Conservation (phyloP, 2,797 vertebrate species). For the Anabacerthia variegaticeps region DNA sequence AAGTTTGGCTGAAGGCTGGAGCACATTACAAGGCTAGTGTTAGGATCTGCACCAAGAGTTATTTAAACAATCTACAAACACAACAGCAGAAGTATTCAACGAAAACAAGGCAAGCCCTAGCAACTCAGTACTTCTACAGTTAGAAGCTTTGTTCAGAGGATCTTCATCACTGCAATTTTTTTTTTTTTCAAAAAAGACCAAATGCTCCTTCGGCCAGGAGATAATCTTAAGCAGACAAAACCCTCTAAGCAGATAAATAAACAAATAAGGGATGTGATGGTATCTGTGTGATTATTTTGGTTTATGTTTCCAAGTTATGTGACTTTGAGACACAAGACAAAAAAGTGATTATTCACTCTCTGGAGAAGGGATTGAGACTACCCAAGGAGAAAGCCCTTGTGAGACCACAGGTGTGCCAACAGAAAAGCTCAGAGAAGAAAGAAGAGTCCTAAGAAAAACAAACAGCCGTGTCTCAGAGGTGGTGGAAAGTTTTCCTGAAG, state of each 20-base stretch:
- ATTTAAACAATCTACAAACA: background rate
- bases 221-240: background rate
- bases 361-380: background rate
- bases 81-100: background rate
- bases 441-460: background rate
- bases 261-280: background rate
- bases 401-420: background rate
- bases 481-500: background rate
- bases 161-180: background rate
- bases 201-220: background rate
- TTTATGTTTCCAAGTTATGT: background rate
- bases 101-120: background rate
- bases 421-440: background rate
- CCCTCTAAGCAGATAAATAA: accelerated
- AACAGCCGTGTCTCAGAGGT: background rate
- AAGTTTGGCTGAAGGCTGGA: background rate
- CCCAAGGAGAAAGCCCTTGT: background rate
- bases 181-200: background rate
- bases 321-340: background rate
- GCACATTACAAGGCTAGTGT: background rate
- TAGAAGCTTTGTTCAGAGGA: background rate
- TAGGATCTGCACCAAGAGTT: background rate
- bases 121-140: background rate
- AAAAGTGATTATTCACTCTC: background rate
- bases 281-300: background rate